Evolutionary conservation across 2,888 invertebrate species (phyloP).

Genomic region (Drosophila testacea): DNA sequence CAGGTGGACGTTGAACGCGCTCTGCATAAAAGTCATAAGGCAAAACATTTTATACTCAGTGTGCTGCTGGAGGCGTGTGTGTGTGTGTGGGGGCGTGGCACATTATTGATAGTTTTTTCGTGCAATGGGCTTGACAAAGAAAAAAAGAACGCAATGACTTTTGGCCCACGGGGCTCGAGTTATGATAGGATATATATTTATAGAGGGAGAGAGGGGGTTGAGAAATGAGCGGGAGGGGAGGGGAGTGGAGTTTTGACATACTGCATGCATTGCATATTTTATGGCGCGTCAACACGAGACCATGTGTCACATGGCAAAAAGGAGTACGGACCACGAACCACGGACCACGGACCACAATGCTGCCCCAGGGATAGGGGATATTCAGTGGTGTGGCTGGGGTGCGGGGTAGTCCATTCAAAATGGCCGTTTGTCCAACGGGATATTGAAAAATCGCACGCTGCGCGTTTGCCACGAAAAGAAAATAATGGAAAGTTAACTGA

Average conservation of each 20-base stretch:
- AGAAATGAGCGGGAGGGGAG: neutral
- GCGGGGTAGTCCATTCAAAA: conserved; percentile 33
- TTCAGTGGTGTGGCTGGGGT: neutral
- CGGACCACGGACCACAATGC: conserved; percentile 10
- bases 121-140: conserved; percentile 62
- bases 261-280: conserved; percentile 81
- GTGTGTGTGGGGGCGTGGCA: conserved; percentile 51
- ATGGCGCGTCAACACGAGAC: conserved; percentile 79
- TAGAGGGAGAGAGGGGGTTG: neutral
- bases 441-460: conserved; percentile 74
- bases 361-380: neutral
- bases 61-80: conserved; percentile 23
- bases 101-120: conserved; percentile 75
- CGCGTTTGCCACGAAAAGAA: conserved; percentile 39
- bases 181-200: conserved; percentile 5
- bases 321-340: conserved; percentile 10
- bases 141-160: conserved; percentile 59
- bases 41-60: conserved; percentile 69
- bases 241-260: conserved; percentile 64
- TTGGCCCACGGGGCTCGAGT: conserved; percentile 30
- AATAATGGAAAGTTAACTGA: conserved; percentile 64
- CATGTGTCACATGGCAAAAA: conserved; percentile 70
- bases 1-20: conserved; percentile 53
- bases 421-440: conserved; percentile 67
- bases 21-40: conserved; percentile 78